Evolutionary conservation across 2,888 invertebrate genomes (phyloP).

Genomic region (Stegophylla sp.): DNA sequence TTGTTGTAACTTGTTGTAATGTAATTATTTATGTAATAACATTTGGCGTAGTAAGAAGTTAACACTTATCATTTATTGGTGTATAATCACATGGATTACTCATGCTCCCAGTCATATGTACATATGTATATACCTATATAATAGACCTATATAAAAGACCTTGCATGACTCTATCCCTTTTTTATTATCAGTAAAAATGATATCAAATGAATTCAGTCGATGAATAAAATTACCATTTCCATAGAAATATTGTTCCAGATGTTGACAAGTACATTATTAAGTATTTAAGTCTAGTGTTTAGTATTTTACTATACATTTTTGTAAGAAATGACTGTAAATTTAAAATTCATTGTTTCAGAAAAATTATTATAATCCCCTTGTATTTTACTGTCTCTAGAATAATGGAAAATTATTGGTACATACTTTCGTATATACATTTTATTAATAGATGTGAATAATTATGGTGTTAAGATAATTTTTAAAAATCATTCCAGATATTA

Average conservation of each 20-base stretch:
- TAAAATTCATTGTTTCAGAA: constrained; percentile 12
- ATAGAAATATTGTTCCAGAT: constrained; percentile 8
- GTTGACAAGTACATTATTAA: constrained; percentile 10
- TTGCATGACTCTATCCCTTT: too few relatives aligned
- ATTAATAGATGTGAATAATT: background rate
- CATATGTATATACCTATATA: too few relatives aligned
- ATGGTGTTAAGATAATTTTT: background rate
- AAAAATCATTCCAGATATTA: constrained; percentile 7
- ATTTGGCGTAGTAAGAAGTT: too few relatives aligned
- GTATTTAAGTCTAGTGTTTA: background rate
- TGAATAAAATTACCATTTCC: constrained; percentile 36
- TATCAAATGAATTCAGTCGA: constrained; percentile 2
- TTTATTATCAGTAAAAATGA: background rate
- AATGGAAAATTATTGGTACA: constrained; percentile 5
- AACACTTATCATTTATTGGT: too few relatives aligned
- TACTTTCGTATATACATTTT: constrained; percentile 5
- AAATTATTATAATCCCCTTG: background rate
- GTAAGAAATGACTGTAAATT: background rate
- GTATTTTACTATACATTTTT: background rate
- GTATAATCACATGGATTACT: too few relatives aligned
- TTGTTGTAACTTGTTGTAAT: too few relatives aligned
- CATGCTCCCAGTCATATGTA: too few relatives aligned
- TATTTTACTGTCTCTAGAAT: background rate
- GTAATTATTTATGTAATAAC: too few relatives aligned
- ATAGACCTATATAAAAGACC: too few relatives aligned